Base-by-base conservation (phyloP, 2,113 vertebrate genomes). In the Capra hircus region DNA sequence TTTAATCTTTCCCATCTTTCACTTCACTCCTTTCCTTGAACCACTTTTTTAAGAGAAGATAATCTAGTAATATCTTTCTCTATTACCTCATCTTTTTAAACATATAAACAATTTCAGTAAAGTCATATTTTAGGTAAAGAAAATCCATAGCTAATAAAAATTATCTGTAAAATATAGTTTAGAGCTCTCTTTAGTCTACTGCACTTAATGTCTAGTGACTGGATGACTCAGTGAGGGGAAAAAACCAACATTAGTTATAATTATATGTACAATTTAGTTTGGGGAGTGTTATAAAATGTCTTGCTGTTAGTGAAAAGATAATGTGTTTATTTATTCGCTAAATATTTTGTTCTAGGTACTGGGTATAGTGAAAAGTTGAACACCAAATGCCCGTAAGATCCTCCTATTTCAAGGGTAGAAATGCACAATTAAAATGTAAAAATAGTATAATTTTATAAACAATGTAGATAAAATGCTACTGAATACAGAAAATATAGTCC, bases 231-330 rank as follows among this genome's bases (percentile, higher is more conserved):
- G 3, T 81, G 8, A 77, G 4, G 53, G 7, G 6, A 30, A 91
- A 86, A 95, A 74, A 74, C 12, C 7, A 90, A n/a, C 28, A 87
- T 48, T 92, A 91, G 50, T 78, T 15, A 91, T 88, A 92, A 95
- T 71, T 83, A 55, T 48, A 64, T 88, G 33, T 81, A 87, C 91
- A 97, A 55, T 28, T 97, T n/a, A 59, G 30, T 91, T 97, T 94
- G 9, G 16, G 16, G 23, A 85, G 16, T 57, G 33, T n/a, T 74
- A 74, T 89, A 93, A 90, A 90, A 84, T 93, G 25, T 59, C 55
- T 94, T 85, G 10, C 52, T 91, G 88, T 86, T 82, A 97, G 43
- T 25, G 33, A 91, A 88, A 97, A 93, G 15, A 30, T 83, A 52
- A n/a, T 60, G 59, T 55, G 5, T 55, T 84, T 91, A 53, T 91